These are phyloP conservation scores for Acinonyx jubatus DNA, from an alignment of 2,113 vertebrate genomes.

Conservation along the genomic window DNA sequence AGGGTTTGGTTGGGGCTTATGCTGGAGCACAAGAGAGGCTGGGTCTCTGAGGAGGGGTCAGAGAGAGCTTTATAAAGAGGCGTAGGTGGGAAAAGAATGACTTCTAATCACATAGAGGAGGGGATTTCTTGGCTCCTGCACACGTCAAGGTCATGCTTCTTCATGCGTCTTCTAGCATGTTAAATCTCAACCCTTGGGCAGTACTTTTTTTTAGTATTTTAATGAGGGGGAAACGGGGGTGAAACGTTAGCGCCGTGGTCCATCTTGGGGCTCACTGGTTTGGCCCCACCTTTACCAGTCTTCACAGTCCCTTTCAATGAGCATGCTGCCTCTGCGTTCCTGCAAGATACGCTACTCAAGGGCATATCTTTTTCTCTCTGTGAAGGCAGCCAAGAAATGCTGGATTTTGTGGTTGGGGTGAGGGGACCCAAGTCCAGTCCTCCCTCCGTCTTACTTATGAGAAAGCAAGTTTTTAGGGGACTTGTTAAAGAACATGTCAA, in stretches of 20 bases:
- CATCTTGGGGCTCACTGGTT: neutral
- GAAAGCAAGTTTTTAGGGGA: neutral
- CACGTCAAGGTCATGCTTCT: neutral
- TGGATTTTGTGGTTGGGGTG: neutral
- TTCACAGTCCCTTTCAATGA: neutral
- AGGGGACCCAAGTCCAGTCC: neutral
- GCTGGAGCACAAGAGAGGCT: neutral
- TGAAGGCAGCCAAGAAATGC: neutral
- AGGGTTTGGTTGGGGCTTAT: neutral
- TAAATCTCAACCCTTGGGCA: neutral
- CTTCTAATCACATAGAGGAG: neutral
- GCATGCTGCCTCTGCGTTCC: neutral
- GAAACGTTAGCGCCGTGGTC: neutral
- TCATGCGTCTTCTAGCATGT: neutral
- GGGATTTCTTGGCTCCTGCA: neutral
- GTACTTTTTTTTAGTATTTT: neutral
- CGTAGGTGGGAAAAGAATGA: neutral
- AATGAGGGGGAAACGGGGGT: neutral
- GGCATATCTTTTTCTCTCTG: neutral
- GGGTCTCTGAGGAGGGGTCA: neutral
- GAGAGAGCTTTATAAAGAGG: neutral
- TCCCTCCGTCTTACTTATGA: neutral
- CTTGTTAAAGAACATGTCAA: neutral
- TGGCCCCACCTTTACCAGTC: neutral
- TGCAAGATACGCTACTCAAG: neutral